phyloP scores from a whole-genome alignment of 1,140 invertebrate species.

The Neelides sp. region DNA sequence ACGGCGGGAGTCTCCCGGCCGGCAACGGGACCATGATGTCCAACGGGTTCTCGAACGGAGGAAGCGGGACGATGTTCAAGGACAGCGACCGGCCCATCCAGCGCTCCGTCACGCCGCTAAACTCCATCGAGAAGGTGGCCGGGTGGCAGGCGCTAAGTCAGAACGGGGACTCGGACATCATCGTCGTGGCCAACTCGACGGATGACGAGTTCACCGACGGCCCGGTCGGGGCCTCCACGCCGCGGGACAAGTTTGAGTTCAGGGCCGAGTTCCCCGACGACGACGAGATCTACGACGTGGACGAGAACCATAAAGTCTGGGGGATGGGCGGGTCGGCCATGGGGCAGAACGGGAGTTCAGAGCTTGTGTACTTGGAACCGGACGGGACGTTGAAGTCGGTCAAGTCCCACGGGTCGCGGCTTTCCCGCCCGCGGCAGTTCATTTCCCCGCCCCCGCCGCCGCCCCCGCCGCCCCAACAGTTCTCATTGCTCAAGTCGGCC shows the following conservation, averaged over 20 bases:
- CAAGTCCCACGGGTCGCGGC: conserved; percentile 28
- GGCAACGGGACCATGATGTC: conserved; percentile 9
- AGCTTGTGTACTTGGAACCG: conserved; percentile 31
- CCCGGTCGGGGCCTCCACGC: conserved; percentile 39
- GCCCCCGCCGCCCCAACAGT: conserved; percentile 56
- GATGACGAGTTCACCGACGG: conserved; percentile 30
- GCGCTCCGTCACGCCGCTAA: conserved; percentile 28
- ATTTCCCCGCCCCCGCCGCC: conserved; percentile 60
- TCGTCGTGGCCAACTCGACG: conserved; percentile 29
- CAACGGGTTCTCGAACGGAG: conserved; percentile 33
- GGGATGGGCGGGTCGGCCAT: conserved; percentile 54
- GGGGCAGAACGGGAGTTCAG: conserved; percentile 28
- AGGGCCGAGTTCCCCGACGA: conserved; percentile 43
- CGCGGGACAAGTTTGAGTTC: conserved; percentile 27
- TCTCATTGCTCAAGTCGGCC: conserved; percentile 36
- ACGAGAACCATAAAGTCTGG: conserved; percentile 90
- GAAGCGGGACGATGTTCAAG: conserved; percentile 33
- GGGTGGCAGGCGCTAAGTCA: conserved; percentile 31
- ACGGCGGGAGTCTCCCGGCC: conserved; percentile 47
- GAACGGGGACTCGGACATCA: conserved; percentile 31
- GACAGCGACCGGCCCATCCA: conserved; percentile 21
- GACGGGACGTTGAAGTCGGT: conserved; percentile 46
- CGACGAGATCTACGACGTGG: conserved; percentile 66
- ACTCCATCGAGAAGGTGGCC: conserved; percentile 30
- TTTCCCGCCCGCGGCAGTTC: conserved; percentile 58